Evolutionary conservation across 23 tunicate species (phyloP), one percentile per base, ranked within the genome.

Genomic region (Styela plicata): DNA sequence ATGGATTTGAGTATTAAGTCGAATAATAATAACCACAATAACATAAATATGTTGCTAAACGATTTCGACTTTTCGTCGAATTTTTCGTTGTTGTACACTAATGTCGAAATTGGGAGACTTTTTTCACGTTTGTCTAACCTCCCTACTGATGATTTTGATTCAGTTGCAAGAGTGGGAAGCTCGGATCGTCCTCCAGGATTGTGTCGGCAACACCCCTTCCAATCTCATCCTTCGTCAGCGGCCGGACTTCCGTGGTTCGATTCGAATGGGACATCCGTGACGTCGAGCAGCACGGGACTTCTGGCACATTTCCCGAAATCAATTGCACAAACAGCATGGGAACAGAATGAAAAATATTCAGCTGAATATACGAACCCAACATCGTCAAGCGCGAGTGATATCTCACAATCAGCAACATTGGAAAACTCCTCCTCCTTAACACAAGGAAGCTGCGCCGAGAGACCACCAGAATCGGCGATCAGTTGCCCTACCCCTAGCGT

Each of bases 291-390:
- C 33, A 1, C 81, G 0, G 81, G 81, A 53, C 36, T 76, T 37
- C 81, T 76, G 27, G 81, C 81, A 22, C 81, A 76, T 29, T 76
- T 76, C 29, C 81, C 81, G 52, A 76, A 76, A 44, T 36, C 81
- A 17, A 67, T 27, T 24, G 22, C 30, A 25, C 71, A 67, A 67
- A 20, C 81, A 53, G 0, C 81, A 21, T 76, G 81, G 81, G 66
- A 76, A 33, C 81, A 76, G 44, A 57, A 27, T 22, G 81, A 76
- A 24, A 76, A 76, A 53, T 76, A 76, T 53, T n/a, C 66, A 18
- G 29, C 27, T 24, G 81, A 76, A 26, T 76, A 76, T 29, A 23
- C 81, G 1, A 44, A 76, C 81, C 31, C 66, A 21, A 17, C 65
- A 23, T 22, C 66, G 19, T 33, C 66, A 16, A 76, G 29, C 30